These are phyloP conservation scores for Antechinus stuartii DNA, from an alignment of 2,113 vertebrate species.

Conservation along the genomic window DNA sequence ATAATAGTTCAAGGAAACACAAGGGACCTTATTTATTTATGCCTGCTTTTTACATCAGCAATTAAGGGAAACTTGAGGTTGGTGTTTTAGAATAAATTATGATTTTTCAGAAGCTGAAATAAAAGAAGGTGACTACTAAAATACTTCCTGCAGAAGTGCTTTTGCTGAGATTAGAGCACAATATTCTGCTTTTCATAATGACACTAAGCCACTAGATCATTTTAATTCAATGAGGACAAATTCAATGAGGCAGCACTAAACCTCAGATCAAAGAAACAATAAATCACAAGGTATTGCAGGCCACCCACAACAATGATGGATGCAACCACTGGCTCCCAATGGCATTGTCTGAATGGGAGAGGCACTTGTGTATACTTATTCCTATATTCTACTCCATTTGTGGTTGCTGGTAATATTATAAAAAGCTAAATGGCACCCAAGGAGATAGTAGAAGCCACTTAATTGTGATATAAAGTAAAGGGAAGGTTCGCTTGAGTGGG, in stretches of 20 bases:
- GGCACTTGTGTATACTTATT: slow-evolving; percentile 25
- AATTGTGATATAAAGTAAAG: slow-evolving; percentile 62
- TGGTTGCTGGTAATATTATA: slow-evolving; percentile 48
- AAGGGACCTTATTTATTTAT: neutral
- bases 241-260: slow-evolving; percentile 17
- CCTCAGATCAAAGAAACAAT: slow-evolving; percentile 38
- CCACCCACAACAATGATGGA: neutral
- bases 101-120: neutral
- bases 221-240: neutral
- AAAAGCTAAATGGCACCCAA: slow-evolving; percentile 41
- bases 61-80: neutral
- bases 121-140: neutral
- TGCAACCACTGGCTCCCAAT: slow-evolving; percentile 3
- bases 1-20: neutral
- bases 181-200: neutral
- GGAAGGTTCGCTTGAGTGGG: slow-evolving; percentile 52
- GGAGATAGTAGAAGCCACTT: slow-evolving; percentile 50
- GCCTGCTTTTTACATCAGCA: neutral
- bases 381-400: neutral
- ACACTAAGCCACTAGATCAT: neutral
- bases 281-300: slow-evolving; percentile 10
- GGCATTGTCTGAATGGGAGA: neutral
- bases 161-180: neutral
- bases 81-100: neutral
- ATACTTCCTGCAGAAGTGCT: neutral